Base-by-base conservation (phyloP, 2,797 vertebrate genomes). In the Hypotaenidia philippensis region DNA sequence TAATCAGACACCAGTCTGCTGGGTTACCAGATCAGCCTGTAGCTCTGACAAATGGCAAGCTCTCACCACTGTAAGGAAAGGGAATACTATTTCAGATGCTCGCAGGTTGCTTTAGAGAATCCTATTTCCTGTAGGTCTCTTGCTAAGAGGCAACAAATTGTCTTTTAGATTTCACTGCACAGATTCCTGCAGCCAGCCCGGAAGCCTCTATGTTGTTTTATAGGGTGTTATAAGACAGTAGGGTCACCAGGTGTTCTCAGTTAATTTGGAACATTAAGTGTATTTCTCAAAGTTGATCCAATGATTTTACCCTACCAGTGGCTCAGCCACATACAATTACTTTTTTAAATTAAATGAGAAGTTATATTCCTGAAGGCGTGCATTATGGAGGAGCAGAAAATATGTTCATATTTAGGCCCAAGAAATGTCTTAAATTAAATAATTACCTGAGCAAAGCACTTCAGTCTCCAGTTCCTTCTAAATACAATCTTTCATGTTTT, bases 391-490 rank as follows among this genome's bases (percentile, higher is more conserved):
- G 29, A 89, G 72, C 26, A 86, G 26, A 47, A 52, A 80, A 57
- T 32, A 68, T 0, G 0, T 79, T 74, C 82, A 85, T 27, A 53
- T 86, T 82, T 56, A 72, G 21, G 44, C 66, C 52, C 70, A 86
- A 94, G 91, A 52, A 83, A 87, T 38, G 26, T 16, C 69, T 91
- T 84, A 87, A 94, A 84, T 83, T 4, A 87, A 96, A 82, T 91
- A 87, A 93, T 81, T 92, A 95, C 74, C 77, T 81, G 7, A 84
- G 89, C 63, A 74, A 94, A 93, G 87, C 41, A 65, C 50, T 93
- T 88, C 69, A 32, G 82, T 70, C 50, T 68, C 75, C 87, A 63
- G 47, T 69, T 79, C 63, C 44, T 36, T 36, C 26, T 32, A 82
- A 92, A 96, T 74, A n/a, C 55, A 74, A 91, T 93, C 86, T 38